These are phyloP conservation scores for Zosterops japonicus DNA, from an alignment of 2,113 vertebrate species.

Conservation along the genomic window DNA sequence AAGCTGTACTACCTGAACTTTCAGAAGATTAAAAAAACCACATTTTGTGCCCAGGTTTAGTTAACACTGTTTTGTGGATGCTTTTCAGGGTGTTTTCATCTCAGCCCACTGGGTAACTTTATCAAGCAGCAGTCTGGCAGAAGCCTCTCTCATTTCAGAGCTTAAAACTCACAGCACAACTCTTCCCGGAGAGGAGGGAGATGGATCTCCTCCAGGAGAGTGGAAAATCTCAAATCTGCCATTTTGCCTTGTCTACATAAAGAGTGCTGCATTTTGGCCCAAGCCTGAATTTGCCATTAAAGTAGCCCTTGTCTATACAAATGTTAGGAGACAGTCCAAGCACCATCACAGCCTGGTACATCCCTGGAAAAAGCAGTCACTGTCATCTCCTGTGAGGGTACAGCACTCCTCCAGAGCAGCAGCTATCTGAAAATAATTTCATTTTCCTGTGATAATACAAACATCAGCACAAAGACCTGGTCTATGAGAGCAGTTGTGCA, in stretches of 20 bases:
- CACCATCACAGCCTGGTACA: slow-evolving; percentile 32
- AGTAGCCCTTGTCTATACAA: slow-evolving; percentile 17
- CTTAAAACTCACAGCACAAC: not conserved
- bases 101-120: not conserved
- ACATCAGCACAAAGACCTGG: not conserved
- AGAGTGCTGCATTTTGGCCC: not conserved
- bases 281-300: slow-evolving; percentile 2
- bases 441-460: not conserved
- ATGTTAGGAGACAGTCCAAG: not conserved
- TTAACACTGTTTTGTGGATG: not conserved
- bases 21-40: not conserved
- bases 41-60: not conserved
- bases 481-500: not conserved
- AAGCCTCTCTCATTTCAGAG: not conserved
- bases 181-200: not conserved
- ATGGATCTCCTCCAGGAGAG: not conserved
- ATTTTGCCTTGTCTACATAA: not conserved
- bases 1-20: not conserved
- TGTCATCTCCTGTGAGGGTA: not conserved
- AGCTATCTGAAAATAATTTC: not conserved
- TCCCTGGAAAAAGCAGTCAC: not conserved
- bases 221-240: not conserved
- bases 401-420: not conserved
- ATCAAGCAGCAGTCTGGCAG: not conserved
- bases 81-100: not conserved